These are phyloP conservation scores for Melinaea marsaeus DNA, from an alignment of 2,888 invertebrate species.

Conservation along the genomic window DNA sequence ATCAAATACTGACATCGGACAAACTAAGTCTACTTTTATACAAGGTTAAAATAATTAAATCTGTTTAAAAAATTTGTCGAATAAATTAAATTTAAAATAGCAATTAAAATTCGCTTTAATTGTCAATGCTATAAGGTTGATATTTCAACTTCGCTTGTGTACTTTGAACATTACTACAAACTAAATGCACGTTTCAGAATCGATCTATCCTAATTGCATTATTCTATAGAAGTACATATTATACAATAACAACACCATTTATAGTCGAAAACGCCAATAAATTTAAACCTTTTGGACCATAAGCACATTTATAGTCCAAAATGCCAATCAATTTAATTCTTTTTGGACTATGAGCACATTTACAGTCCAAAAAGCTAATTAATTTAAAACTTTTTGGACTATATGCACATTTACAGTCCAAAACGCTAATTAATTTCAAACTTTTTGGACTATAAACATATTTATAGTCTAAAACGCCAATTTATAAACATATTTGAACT, in stretches of 20 bases:
- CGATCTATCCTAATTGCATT: constrained; percentile 33
- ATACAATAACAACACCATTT: constrained; percentile 21
- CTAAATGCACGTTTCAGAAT: constrained; percentile 40
- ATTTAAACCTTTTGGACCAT: constrained; percentile 6
- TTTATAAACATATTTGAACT: constrained; percentile 13
- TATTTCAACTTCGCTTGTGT: constrained; percentile 14
- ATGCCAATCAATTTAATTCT: too few species aligned
- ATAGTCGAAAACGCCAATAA: constrained; percentile 21
- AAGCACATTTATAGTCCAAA: not conserved
- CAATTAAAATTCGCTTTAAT: constrained; percentile 4
- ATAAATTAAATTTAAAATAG: not conserved
- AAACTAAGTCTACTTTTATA: constrained; percentile 36
- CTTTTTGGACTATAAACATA: too few species aligned
- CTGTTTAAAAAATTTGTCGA: constrained; percentile 1
- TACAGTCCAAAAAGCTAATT: too few species aligned
- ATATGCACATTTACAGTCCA: too few species aligned
- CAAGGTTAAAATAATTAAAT: constrained; percentile 14
- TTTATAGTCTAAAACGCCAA: too few species aligned
- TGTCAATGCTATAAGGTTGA: constrained; percentile 4
- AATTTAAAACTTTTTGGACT: too few species aligned
- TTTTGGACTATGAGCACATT: too few species aligned
- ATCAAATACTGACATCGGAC: constrained; percentile 61
- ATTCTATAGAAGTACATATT: constrained; percentile 28
- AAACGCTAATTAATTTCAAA: too few species aligned
- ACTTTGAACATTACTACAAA: constrained; percentile 27